Evolutionary conservation across 2,888 invertebrate genomes (phyloP), one percentile per base, ranked within the genome.

Genomic region (Pammene fasciana): DNA sequence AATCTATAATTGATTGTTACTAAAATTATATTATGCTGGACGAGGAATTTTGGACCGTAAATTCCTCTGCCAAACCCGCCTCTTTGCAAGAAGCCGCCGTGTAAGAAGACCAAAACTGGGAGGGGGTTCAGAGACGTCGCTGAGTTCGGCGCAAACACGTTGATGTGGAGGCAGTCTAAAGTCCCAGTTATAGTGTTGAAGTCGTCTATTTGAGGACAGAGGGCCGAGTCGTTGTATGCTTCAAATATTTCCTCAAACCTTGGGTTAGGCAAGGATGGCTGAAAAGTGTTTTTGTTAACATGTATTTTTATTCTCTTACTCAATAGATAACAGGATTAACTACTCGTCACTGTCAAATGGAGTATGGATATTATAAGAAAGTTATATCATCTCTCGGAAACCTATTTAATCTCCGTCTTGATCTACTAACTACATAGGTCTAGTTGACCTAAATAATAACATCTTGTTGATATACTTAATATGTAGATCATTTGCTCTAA

Each of bases 111-210:
- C 41, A 73, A 52, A 1, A 73, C 72, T 18, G 72, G 72, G 43
- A 72, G 68, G n/a, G 61, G 56, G 41, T 73, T 72, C 10, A 10
- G 18, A 11, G 71, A 64, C 26, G 43, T 68, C 3, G 72, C 67
- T 13, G 66, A 43, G 18, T 67, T 34, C 14, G 73, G 73, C 8
- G 67, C 61, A 18, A 70, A 72, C 0, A 95, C 92, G 78, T 94
- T 95, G n/a, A 95, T 75, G 71, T 92, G 93, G 4, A 95, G 85
- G 71, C 94, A 95, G 76, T 93, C 92, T 71, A 91, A 87, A 61
- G 82, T 16, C 87, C 90, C 73, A 86, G 86, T 36, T 83, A 72
- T 50, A 6, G 85, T 36, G 45, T 61, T 61, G 50, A 82, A 61
- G 5, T 45, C 11, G 5, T 64, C 59, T 14, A 26, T 16, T 26